Evolutionary conservation across 2,797 vertebrate species (phyloP).

Genomic region (Acrossocheilus fasciatus): DNA sequence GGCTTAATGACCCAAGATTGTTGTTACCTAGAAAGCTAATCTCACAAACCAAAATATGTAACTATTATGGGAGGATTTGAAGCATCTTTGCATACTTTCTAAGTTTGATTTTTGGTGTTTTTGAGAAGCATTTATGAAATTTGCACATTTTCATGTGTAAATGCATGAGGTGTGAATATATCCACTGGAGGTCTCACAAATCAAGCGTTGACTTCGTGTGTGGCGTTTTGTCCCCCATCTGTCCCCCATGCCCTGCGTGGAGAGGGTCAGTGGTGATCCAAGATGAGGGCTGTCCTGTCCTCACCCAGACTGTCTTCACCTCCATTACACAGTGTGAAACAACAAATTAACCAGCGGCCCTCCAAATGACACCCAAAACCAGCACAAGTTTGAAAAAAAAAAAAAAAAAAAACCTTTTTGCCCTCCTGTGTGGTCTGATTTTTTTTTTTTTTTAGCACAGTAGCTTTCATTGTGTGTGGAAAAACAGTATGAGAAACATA

Average conservation of each 20-base stretch:
- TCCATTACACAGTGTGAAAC: conserved; percentile 80
- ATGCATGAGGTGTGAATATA: neutral
- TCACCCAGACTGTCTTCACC: conserved; percentile 68
- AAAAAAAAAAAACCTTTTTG: conserved; percentile 63
- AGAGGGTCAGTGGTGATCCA: conserved; percentile 69
- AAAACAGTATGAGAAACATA: neutral
- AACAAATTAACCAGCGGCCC: conserved; percentile 75
- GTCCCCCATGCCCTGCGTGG: conserved; percentile 67
- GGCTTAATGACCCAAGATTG: conserved; percentile 5
- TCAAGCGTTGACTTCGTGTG: conserved; percentile 55
- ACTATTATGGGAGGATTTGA: neutral
- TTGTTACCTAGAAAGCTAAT: conserved; percentile 21
- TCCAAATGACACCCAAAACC: conserved; percentile 76
- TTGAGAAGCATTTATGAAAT: neutral
- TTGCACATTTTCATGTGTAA: neutral
- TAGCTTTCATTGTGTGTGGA: neutral
- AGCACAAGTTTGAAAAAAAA: conserved; percentile 70
- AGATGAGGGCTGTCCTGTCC: conserved; percentile 71
- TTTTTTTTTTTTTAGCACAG: neutral
- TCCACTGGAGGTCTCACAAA: conserved; percentile 65
- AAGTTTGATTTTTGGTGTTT: neutral
- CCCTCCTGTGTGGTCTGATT: conserved; percentile 57
- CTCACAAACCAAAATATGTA: neutral
- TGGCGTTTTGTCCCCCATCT: conserved; percentile 73
- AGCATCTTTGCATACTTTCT: neutral